Evolutionary conservation across 2,797 vertebrate species (phyloP).

Genomic region (Oceanodroma leucorhoa): DNA sequence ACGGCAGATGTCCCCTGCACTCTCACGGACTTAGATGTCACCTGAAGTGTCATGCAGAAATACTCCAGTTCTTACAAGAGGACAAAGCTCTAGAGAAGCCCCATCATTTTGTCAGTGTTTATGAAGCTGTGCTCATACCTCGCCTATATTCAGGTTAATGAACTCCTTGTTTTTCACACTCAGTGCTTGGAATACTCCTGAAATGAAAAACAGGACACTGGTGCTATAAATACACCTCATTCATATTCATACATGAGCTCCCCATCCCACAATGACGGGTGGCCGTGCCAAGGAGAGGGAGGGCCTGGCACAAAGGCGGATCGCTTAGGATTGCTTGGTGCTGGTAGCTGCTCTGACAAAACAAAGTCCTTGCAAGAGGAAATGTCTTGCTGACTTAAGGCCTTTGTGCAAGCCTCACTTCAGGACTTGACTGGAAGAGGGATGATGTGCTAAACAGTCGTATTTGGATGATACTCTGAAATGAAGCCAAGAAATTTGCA

Average conservation of each 20-base stretch:
- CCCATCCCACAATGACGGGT: neutral
- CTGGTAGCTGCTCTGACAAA: neutral
- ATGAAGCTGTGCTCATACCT: constrained; percentile 65
- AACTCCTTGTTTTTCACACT: constrained; percentile 50
- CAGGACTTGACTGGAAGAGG: neutral
- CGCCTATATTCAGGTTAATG: constrained; percentile 72
- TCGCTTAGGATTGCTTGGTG: neutral
- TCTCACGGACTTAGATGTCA: neutral
- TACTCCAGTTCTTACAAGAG: neutral
- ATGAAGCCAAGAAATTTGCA: neutral
- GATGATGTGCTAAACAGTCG: neutral
- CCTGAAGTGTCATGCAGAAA: neutral
- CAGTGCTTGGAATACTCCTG: constrained; percentile 77
- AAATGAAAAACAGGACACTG: constrained; percentile 10
- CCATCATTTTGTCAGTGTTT: neutral
- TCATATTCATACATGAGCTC: neutral
- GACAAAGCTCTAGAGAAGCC: neutral
- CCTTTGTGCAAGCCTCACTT: neutral
- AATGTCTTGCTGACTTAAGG: neutral
- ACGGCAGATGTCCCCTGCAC: neutral
- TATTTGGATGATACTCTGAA: neutral
- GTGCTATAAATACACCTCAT: neutral
- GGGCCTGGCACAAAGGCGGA: neutral
- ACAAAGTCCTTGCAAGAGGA: neutral
- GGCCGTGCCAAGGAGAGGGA: neutral